These are phyloP conservation scores for Eulemur macaco DNA, from an alignment of 2,113 vertebrate species.

Conservation along the genomic window DNA sequence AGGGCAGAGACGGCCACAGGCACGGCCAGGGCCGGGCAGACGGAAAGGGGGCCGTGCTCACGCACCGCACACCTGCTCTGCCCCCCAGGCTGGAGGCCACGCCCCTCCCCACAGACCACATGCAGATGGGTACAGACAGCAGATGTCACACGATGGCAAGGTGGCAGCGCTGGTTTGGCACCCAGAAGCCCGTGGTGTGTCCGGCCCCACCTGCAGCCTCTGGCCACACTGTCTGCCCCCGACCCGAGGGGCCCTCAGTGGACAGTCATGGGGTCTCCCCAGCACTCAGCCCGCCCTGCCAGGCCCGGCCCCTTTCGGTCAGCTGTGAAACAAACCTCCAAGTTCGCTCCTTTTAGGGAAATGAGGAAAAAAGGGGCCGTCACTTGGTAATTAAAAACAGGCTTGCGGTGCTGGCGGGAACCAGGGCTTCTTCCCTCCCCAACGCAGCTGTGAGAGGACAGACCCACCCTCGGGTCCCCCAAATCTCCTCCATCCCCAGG, in stretches of 20 bases:
- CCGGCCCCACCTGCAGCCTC: neutral
- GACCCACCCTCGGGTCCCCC: neutral
- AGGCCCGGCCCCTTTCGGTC: neutral
- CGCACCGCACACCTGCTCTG: fast-evolving
- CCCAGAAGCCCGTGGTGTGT: neutral
- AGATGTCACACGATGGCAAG: neutral
- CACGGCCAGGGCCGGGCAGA: fast-evolving
- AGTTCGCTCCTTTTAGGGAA: conserved; percentile 45
- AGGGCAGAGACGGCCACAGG: neutral
- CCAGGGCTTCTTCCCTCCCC: neutral
- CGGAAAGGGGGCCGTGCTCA: fast-evolving
- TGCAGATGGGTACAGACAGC: neutral
- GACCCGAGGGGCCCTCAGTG: too few relatives aligned
- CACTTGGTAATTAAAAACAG: conserved; percentile 54
- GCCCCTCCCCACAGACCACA: neutral
- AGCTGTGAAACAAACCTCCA: neutral
- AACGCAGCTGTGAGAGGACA: neutral
- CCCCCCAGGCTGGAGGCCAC: fast-evolving
- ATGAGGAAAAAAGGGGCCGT: neutral
- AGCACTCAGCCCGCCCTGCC: neutral
- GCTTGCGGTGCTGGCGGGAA: neutral
- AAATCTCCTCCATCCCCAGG: neutral
- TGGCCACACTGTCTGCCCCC: neutral
- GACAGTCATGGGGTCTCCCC: fast-evolving
- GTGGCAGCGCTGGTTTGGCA: fast-evolving